phyloP scores from a whole-genome alignment of 2,888 invertebrate genomes.

The Neelides folsomi region DNA sequence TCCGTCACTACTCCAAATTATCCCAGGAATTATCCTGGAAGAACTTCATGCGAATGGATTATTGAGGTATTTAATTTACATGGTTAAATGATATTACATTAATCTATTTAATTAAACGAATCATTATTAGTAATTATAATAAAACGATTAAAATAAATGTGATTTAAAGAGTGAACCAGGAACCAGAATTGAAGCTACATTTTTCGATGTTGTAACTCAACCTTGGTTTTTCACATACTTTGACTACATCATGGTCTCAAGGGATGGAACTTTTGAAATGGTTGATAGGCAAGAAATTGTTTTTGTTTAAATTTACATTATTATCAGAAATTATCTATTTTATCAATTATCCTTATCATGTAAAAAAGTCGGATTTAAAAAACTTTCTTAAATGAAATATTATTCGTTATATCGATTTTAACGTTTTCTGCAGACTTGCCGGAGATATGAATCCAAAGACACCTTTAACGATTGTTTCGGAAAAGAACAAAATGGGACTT shows the following conservation, averaged over 20 bases:
- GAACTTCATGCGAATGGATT: constrained; percentile 27
- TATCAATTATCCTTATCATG: background rate
- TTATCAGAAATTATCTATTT: background rate
- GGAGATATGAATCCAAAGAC: constrained; percentile 31
- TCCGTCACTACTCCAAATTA: constrained; percentile 28
- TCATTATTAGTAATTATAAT: background rate
- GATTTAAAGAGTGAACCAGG: constrained; percentile 18
- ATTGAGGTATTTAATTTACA: too few species aligned
- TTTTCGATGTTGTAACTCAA: constrained; percentile 31
- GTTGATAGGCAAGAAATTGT: constrained; percentile 30
- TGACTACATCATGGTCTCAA: constrained; percentile 30
- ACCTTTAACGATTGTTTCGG: constrained; percentile 26
- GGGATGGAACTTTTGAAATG: constrained; percentile 22
- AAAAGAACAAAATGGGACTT: constrained; percentile 27
- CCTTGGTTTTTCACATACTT: constrained; percentile 33
- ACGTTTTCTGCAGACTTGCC: constrained; percentile 18
- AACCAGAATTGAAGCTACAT: constrained; percentile 26
- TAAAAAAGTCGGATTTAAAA: too few species aligned
- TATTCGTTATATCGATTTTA: background rate
- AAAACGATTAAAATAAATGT: background rate
- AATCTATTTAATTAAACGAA: too few species aligned
- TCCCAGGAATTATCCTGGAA: constrained; percentile 31
- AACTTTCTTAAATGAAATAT: too few species aligned
- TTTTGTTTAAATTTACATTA: too few species aligned
- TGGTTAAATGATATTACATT: too few species aligned